A percentile compares a stretch with the other conserved stretches of the same genome.
Conservation (phyloP, 1,140 invertebrate genomes). For the Reticulitermes speratus region DNA sequence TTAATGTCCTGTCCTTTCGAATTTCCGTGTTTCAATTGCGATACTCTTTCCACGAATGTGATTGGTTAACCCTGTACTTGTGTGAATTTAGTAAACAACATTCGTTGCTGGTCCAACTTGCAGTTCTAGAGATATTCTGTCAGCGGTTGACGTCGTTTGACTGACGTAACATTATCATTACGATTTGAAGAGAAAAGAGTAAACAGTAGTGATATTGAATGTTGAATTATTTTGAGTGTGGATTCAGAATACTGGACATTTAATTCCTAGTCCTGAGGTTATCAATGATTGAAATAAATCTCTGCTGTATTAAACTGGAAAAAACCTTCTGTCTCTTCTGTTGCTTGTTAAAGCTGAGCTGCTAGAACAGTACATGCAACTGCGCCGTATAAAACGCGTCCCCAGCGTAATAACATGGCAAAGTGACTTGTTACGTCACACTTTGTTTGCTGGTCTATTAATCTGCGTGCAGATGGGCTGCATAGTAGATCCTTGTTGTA, state of each 20-base stretch:
- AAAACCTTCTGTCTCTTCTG: background rate
- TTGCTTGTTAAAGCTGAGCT: background rate
- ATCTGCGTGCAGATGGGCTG: background rate
- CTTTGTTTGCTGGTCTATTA: background rate
- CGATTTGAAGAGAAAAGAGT: background rate
- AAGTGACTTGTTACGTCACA: background rate
- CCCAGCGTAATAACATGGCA: background rate
- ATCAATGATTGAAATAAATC: background rate
- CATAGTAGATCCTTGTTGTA: background rate
- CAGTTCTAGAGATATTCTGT: constrained; percentile 2
- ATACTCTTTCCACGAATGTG: background rate
- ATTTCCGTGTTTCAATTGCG: background rate
- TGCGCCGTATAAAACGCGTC: background rate
- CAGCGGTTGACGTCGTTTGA: background rate
- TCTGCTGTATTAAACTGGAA: background rate
- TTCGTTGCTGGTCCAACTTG: background rate
- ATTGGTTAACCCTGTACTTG: background rate
- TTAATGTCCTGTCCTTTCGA: background rate
- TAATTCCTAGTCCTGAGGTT: background rate
- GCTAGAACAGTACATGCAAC: background rate
- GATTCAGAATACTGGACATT: background rate
- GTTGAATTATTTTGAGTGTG: constrained; percentile 3
- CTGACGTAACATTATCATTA: background rate
- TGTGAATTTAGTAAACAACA: background rate
- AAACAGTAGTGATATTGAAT: background rate